Conservation (phyloP, 1,140 invertebrate species). For the Meloidogyne floridensis region DNA sequence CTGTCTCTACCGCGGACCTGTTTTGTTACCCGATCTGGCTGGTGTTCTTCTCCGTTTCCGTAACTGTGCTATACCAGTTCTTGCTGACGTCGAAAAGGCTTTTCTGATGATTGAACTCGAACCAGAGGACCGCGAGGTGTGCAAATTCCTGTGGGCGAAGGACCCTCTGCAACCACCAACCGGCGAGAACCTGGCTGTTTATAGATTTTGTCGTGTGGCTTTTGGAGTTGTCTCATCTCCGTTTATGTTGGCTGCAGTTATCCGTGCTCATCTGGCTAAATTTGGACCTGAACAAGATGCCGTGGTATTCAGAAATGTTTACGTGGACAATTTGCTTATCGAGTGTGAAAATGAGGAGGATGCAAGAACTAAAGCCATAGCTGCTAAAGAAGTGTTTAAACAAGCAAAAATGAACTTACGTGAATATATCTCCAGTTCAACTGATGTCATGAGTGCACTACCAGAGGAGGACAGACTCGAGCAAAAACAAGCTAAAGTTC, state of each 20-base stretch:
- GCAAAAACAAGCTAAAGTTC: not conserved
- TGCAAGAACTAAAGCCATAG: not conserved
- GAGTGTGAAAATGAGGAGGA: slow-evolving; percentile 5
- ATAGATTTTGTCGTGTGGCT: slow-evolving; percentile 39
- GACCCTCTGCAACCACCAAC: slow-evolving; percentile 11
- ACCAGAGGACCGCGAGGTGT: slow-evolving; percentile 30
- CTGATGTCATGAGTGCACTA: no score
- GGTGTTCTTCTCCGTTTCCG: slow-evolving; percentile 43
- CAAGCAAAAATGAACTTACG: slow-evolving; percentile 12
- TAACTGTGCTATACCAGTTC: not conserved
- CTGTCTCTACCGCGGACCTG: slow-evolving; percentile 46
- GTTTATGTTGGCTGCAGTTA: slow-evolving; percentile 30
- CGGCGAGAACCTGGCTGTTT: slow-evolving; percentile 22
- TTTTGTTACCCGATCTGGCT: slow-evolving; percentile 36
- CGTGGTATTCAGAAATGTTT: not conserved
- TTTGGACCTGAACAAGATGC: not conserved
- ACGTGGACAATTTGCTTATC: slow-evolving; percentile 28
- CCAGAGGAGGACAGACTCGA: no score
- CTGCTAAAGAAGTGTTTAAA: not conserved
- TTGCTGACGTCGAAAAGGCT: slow-evolving; percentile 45
- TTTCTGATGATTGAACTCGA: slow-evolving; percentile 43
- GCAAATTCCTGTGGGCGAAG: slow-evolving; percentile 45
- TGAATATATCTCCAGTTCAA: not conserved
- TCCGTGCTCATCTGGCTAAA: slow-evolving; percentile 15
- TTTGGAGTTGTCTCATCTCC: slow-evolving; percentile 33